Evolutionary conservation across 2,888 invertebrate genomes (phyloP).

Genomic region (Drosophila affinis): DNA sequence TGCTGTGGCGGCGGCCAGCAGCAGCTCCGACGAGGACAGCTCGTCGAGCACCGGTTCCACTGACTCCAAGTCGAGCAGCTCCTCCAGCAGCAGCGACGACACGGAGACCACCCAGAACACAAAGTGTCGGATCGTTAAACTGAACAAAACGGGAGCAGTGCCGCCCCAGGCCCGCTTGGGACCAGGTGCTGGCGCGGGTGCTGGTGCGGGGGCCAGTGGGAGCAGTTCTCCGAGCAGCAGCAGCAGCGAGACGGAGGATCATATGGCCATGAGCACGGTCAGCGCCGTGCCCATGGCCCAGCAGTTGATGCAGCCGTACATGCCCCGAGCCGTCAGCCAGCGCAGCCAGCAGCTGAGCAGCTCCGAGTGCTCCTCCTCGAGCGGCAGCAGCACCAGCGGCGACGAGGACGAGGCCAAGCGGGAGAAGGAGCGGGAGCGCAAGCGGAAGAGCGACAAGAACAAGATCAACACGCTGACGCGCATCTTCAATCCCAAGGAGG

Average conservation of each 20-base stretch:
- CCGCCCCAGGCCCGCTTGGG: constrained; percentile 12
- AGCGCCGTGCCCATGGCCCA: constrained; percentile 6
- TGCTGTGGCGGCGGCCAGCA: constrained; percentile 32
- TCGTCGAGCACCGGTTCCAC: constrained; percentile 33
- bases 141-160: constrained; percentile 35
- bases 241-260: constrained; percentile 28
- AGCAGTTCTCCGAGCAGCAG: constrained; percentile 42
- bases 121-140: constrained; percentile 39
- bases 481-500: constrained; percentile 89
- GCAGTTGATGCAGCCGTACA: constrained; percentile 68
- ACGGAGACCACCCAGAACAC: constrained; percentile 39
- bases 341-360: constrained; percentile 49
- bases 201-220: constrained; percentile 8
- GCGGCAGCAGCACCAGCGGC: constrained; percentile 64
- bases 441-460: constrained; percentile 87
- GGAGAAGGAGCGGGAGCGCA: constrained; percentile 73
- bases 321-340: constrained; percentile 34
- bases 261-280: constrained; percentile 6
- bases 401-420: constrained; percentile 62
- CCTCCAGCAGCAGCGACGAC: constrained; percentile 52
- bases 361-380: constrained; percentile 48
- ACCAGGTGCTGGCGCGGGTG: background rate
- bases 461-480: constrained; percentile 88
- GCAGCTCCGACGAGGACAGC: constrained; percentile 45
- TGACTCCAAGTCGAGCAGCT: constrained; percentile 53